Evolutionary conservation across 2,797 vertebrate species (phyloP), one percentile per base, ranked within the genome.

Genomic region (Gephyroberyx darwinii): DNA sequence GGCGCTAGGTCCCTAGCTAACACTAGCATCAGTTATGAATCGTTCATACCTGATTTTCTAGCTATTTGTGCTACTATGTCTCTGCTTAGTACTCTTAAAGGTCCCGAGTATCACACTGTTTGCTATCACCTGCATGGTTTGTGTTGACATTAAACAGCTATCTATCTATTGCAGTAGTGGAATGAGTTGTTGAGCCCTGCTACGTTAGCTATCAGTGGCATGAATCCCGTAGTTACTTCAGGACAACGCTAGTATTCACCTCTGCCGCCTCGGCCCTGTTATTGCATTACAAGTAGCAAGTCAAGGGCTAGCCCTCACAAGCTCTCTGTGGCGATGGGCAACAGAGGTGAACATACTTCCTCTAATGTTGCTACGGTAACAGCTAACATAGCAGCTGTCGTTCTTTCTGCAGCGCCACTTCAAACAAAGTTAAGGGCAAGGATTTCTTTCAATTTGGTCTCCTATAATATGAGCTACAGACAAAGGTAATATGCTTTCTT

Each of bases 1-100:
- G 53, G 12, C 14, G 26, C 20, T 69, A 43, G 5, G 47, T 66
- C 50, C 26, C 14, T 6, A 31, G 20, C 19, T 35, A 71, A 66
- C 53, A 65, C 48, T 16, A 50, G 5, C 43, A 56, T 31, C 39
- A 37, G 55, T 4, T 57, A 31, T 57, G 55, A 7, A 9, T 37
- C 3, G 13, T 5, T 20, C 39, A 39, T 6, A 4, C 30, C 16
- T 7, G 12, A 31, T 55, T 55, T 55, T 55, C 30, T 31, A 17
- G 30, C 30, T 33, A 33, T 55, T 5, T 55, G 30, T 33, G 53
- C 4, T 8, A 6, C 5, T 7, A 35, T 1, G 26, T 43, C 41
- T 43, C 10, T 54, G 9, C 1, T 20, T 53, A 26, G 51, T n/a
- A 19, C 51, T 35, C 1, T 35, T 35, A 6, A 30, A 26, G 33